Evolutionary conservation across 2,888 invertebrate genomes (phyloP).

Genomic region (Chouioia cunea): DNA sequence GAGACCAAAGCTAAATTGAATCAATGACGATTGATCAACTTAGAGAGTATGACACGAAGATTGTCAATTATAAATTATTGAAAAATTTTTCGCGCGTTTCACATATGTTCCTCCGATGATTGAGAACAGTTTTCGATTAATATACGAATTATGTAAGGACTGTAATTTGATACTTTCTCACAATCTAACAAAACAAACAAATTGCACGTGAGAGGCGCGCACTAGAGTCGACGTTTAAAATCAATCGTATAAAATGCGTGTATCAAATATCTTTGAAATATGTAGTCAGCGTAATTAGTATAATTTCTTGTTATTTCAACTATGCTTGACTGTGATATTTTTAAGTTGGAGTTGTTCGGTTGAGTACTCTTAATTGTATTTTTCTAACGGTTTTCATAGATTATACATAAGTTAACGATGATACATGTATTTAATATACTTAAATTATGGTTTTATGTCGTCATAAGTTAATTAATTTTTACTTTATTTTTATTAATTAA

Average conservation of each 20-base stretch:
- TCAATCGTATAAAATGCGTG: conserved; percentile 24
- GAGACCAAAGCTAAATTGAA: too few species aligned
- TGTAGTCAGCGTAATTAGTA: conserved; percentile 37
- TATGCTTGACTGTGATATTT: conserved; percentile 53
- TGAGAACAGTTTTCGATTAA: conserved; percentile 3
- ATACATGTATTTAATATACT: conserved; percentile 2
- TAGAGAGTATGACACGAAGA: not conserved
- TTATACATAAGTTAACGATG: not conserved
- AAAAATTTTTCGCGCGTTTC: conserved; percentile 25
- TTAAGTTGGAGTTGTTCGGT: conserved; percentile 4
- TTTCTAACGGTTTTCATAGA: conserved; percentile 21
- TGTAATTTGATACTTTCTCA: conserved; percentile 22
- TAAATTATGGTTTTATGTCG: conserved; percentile 10
- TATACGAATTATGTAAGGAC: conserved; percentile 4
- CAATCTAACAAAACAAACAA: not conserved
- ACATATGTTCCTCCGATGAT: conserved; percentile 6
- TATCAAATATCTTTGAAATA: conserved; percentile 25
- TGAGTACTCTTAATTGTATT: conserved; percentile 12
- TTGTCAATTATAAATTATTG: conserved; percentile 4
- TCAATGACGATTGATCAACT: too few species aligned
- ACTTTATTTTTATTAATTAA: too few species aligned
- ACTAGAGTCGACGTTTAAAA: conserved; percentile 19
- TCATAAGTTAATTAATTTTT: conserved; percentile 5
- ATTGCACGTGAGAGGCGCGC: conserved; percentile 9
- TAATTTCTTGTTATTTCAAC: conserved; percentile 40